Percentiles rank a stretch among this genome's conserved stretches.
Evolutionary conservation across 2,797 vertebrate species (phyloP).

Genomic region (Natrix natrix): DNA sequence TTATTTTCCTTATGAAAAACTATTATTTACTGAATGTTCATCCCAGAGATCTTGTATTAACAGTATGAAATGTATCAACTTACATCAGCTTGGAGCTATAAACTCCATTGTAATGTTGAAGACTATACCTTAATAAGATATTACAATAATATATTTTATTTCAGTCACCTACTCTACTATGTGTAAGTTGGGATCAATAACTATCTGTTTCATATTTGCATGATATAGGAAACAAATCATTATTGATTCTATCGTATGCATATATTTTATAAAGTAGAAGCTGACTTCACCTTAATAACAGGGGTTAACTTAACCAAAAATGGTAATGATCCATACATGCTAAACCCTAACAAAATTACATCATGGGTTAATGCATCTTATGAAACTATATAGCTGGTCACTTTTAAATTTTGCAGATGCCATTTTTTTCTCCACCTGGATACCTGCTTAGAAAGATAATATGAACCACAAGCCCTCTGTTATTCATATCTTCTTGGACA

Average conservation of each 20-base stretch:
- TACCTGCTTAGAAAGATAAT: not conserved
- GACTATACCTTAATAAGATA: not conserved
- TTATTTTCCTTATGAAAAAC: not conserved
- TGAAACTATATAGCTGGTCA: not conserved
- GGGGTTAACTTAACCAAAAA: not conserved
- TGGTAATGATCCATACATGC: not conserved
- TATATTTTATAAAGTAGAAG: not conserved
- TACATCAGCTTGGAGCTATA: not conserved
- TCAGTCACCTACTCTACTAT: not conserved
- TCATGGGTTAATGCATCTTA: not conserved
- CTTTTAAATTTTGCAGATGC: not conserved
- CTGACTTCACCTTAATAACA: not conserved
- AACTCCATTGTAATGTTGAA: not conserved
- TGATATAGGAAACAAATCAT: not conserved
- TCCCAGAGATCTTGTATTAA: not conserved
- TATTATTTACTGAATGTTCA: conserved; percentile 3
- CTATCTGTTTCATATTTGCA: not conserved
- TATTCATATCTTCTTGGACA: not conserved
- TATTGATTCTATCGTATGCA: not conserved
- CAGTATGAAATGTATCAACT: not conserved
- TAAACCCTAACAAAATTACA: not conserved
- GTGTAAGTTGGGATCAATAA: not conserved
- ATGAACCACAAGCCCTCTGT: not conserved
- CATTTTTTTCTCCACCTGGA: not conserved
- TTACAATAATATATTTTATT: not conserved